A percentile compares a stretch with the other conserved stretches of the same genome.
Evolutionary conservation across 2,888 invertebrate genomes (phyloP).

Genomic region (Anthophora plumipes): DNA sequence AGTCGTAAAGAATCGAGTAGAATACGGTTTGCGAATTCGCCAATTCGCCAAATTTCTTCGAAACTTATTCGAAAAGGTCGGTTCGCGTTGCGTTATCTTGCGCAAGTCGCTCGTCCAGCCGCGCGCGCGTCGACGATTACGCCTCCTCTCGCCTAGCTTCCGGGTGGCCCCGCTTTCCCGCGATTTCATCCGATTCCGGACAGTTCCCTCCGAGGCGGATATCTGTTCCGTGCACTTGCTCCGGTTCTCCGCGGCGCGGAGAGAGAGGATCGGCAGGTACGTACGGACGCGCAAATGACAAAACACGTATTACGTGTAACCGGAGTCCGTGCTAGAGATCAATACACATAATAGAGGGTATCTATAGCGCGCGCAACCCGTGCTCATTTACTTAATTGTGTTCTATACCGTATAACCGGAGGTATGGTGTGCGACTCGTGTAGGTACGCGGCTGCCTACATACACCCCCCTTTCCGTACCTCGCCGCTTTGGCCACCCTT

Average conservation of each 20-base stretch:
- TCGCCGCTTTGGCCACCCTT: constrained; percentile 44
- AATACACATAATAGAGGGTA: constrained; percentile 84
- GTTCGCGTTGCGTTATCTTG: background rate
- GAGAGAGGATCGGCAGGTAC: constrained; percentile 67
- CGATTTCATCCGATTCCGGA: constrained; percentile 25
- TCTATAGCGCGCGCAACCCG: constrained; percentile 83
- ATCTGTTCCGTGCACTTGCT: constrained; percentile 68
- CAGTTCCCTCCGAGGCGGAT: constrained; percentile 27
- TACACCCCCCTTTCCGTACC: constrained; percentile 54
- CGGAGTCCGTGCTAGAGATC: constrained; percentile 83
- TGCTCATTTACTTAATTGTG: constrained; percentile 85
- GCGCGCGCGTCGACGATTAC: constrained; percentile 4
- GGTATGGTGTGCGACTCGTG: constrained; percentile 75
- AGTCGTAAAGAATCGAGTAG: constrained; percentile 16
- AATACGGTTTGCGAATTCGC: background rate
- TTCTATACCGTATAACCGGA: constrained; percentile 81
- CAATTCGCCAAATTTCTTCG: background rate
- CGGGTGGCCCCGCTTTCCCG: constrained; percentile 17
- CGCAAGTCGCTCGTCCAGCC: no score
- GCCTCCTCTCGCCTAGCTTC: constrained; percentile 16
- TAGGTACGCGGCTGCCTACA: constrained; percentile 71
- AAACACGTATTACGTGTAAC: constrained; percentile 83
- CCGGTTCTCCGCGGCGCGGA: constrained; percentile 36
- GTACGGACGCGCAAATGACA: constrained; percentile 82
- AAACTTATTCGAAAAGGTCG: constrained; percentile 38